Evolutionary conservation across 2,797 vertebrate species (phyloP), one percentile per base, ranked within the genome.

Genomic region (Heterohyrax brucei): DNA sequence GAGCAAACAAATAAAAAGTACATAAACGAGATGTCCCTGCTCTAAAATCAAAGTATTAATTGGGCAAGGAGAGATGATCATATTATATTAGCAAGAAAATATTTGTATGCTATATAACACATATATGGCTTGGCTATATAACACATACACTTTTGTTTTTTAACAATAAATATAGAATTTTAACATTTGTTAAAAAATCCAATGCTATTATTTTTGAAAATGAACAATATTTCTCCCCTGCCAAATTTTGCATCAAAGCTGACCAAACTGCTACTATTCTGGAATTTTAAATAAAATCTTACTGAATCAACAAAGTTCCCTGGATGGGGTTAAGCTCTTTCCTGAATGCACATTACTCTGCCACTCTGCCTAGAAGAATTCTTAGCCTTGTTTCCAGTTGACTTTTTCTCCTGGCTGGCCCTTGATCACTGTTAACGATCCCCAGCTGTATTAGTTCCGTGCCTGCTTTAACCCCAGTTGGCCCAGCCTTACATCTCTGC

Each of bases 341-440:
- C 95, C 97, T 96, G 95, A 94, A 92, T 56, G 83, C 87, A 95
- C 86, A 96, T 56, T 59, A 92, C 80, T 95, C 61, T 12, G 72
- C 76, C 1, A 16, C 90, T 94, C 87, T 96, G 95, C 96, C 96
- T 94, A 88, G 93, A 96, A 97, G 85, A 95, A 76, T 50, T 13
- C 86, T 94, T 83, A 59, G 94, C 70, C 93, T 89, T 95, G 90
- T 96, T 96, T 96, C 96, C 95, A 94, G 96, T 95, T 92, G 89
- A 81, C 79, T 92, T 96, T 96, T 96, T 89, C 95, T 97, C 87
- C 78, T 83, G 53, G 56, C 85, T 96, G 93, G 92, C 93, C 97
- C 97, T 98, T 95, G 94, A 96, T 97, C 94, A 96, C n/a, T 76
- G 85, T 82, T 98, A 98, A 97, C 44, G 64, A 97, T 97, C 94